Evolutionary conservation across 2,113 vertebrate species (phyloP).

Genomic region (Hyperopisus bebe): DNA sequence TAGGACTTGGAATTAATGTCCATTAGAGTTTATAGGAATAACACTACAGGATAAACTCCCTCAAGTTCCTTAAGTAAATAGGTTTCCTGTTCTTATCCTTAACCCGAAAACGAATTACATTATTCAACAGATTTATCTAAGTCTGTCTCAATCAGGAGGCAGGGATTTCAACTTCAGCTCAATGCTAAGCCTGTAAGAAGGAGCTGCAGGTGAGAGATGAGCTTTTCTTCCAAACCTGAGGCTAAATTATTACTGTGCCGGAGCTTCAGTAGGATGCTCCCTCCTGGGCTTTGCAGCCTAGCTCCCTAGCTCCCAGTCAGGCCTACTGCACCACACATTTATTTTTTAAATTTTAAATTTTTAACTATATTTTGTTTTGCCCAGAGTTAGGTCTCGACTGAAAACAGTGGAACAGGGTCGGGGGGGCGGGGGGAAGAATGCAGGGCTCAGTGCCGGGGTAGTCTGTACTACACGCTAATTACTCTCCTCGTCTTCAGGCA

Average conservation of each 20-base stretch:
- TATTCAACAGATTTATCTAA: constrained; percentile 7
- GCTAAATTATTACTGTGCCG: constrained; percentile 2
- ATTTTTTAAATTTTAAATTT: background rate
- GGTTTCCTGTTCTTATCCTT: background rate
- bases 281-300: background rate
- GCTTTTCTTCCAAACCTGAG: background rate
- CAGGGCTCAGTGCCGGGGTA: background rate
- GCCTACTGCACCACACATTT: background rate
- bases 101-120: background rate
- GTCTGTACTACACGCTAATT: background rate
- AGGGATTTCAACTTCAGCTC: background rate
- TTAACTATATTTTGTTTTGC: constrained; percentile 3
- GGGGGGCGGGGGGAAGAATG: background rate
- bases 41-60: background rate
- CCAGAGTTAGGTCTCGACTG: background rate
- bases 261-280: background rate
- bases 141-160: background rate
- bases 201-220: background rate
- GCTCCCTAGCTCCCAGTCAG: background rate
- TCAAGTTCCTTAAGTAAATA: background rate
- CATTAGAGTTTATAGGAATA: background rate
- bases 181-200: background rate
- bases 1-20: background rate
- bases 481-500: background rate
- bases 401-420: background rate